Evolutionary conservation across 2,888 invertebrate genomes (phyloP), one percentile per base, ranked within the genome.

Genomic region (Caenorhabditis becei): DNA sequence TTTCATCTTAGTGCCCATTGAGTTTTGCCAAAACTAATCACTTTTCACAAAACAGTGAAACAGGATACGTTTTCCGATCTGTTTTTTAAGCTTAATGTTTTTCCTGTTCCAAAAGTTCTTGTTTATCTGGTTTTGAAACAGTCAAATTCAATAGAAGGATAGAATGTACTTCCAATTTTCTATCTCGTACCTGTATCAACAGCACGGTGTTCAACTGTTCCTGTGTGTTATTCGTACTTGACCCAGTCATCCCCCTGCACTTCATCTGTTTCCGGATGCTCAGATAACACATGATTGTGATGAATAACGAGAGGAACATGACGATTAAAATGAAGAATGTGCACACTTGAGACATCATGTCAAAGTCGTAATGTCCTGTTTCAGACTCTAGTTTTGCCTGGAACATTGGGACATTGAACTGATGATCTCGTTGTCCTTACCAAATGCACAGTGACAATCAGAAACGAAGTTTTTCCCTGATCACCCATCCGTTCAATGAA

Each of bases 131-230:
- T n/a, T n/a, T n/a, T n/a, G n/a, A n/a, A n/a, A n/a, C n/a, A n/a
- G n/a, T n/a, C n/a, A n/a, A n/a, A n/a, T n/a, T n/a, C n/a, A n/a
- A n/a, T n/a, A n/a, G n/a, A n/a, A n/a, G n/a, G n/a, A n/a, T n/a
- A n/a, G n/a, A n/a, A n/a, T n/a, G n/a, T n/a, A n/a, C n/a, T n/a
- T n/a, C n/a, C n/a, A n/a, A n/a, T n/a, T n/a, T n/a, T n/a, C n/a
- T n/a, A n/a, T n/a, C n/a, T n/a, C 18, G 24, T 18, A 70, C 59
- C 59, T 70, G 51, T 11, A 70, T 49, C 51, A 70, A 35, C 7
- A 70, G 37, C 23, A 70, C 41, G 18, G n/a, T 49, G 32, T 61
- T 66, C 51, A 74, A 20, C 11, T 74, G 59, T 18, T 74, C 66
- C 18, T 74, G 74, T 7, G 74, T 58, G 8, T 28, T 51, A 14